These are phyloP conservation scores for Gandaritis pyraliata DNA, from an alignment of 2,888 invertebrate species.

Conservation along the genomic window DNA sequence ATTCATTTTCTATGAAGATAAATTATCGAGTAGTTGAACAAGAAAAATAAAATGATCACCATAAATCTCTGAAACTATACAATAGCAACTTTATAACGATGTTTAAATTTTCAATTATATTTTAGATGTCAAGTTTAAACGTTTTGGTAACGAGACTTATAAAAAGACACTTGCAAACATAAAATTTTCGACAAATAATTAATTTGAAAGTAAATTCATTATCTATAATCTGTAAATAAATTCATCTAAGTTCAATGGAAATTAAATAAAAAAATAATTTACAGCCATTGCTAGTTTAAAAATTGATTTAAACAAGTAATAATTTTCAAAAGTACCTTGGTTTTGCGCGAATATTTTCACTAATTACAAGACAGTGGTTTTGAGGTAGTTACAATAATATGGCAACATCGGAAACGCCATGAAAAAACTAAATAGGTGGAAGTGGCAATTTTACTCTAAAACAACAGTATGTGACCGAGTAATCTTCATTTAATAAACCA, in stretches of 20 bases:
- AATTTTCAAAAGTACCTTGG: constrained; percentile 37
- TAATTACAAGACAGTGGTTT: constrained; percentile 57
- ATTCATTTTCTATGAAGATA: constrained; percentile 6
- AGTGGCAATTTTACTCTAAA: background rate
- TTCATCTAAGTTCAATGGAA: constrained; percentile 61
- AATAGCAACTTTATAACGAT: background rate
- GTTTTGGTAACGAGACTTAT: background rate
- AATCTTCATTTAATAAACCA: background rate
- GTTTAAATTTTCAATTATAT: background rate
- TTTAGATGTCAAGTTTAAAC: background rate
- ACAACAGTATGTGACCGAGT: too few species aligned
- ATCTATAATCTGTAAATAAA: constrained; percentile 60
- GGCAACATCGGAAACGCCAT: constrained; percentile 71
- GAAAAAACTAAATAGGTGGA: constrained; percentile 43
- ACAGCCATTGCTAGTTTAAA: constrained; percentile 24
- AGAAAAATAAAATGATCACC: background rate
- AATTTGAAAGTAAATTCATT: constrained; percentile 37
- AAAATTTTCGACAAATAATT: constrained; percentile 38
- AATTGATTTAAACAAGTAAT: constrained; percentile 36
- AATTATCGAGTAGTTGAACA: background rate
- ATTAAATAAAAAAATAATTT: constrained; percentile 55
- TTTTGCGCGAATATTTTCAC: constrained; percentile 34
- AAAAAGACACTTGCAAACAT: constrained; percentile 9
- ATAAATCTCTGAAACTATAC: background rate
- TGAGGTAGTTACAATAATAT: constrained; percentile 78